These are phyloP conservation scores for Charina bottae DNA, from an alignment of 2,113 vertebrate species.

Conservation along the genomic window DNA sequence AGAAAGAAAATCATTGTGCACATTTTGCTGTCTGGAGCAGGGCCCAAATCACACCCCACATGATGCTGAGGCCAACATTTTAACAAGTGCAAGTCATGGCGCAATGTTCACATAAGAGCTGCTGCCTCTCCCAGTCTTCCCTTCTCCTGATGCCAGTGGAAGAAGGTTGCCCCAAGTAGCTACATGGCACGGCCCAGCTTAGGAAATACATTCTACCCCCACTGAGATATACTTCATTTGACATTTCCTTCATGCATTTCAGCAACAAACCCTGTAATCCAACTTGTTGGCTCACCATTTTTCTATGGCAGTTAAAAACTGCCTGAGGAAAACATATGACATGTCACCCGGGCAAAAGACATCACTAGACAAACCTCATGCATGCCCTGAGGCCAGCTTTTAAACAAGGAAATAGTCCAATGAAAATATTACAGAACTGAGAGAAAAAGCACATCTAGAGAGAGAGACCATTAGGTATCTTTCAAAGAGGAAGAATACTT, in stretches of 20 bases:
- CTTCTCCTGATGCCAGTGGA: background rate
- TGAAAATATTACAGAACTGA: background rate
- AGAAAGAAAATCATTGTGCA: background rate
- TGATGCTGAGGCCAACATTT: background rate
- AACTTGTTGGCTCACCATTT: background rate
- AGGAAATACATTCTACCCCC: background rate
- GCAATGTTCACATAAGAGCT: background rate
- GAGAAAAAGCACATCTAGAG: too few relatives aligned
- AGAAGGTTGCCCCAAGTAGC: background rate
- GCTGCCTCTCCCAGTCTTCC: too few relatives aligned
- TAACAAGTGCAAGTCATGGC: background rate
- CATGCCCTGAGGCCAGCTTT: background rate
- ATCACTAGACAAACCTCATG: background rate
- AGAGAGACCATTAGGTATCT: background rate
- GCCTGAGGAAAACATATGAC: conserved; percentile 8
- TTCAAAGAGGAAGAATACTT: background rate
- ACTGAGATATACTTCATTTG: background rate
- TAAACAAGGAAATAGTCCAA: background rate
- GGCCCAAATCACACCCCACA: background rate
- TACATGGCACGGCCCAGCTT: too few relatives aligned
- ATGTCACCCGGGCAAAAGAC: background rate
- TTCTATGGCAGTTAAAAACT: background rate
- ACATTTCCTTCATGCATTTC: background rate
- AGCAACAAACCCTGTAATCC: background rate
- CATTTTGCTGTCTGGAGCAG: background rate